Conservation (phyloP, 2,797 vertebrate genomes). For the Muscicapa striata region DNA sequence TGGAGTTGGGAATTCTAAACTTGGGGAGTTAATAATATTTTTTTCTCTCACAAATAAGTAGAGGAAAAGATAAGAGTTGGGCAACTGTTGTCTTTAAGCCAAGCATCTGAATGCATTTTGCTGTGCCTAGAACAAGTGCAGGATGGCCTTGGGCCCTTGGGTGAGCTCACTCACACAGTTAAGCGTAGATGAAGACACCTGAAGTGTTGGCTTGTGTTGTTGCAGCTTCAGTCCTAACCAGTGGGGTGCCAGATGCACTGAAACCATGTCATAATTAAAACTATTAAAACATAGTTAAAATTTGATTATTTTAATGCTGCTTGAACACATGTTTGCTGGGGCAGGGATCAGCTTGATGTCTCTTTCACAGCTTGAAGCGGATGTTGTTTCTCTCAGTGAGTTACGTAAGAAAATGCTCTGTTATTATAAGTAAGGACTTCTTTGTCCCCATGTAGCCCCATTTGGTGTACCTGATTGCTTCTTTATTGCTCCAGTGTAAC, state of each 20-base stretch:
- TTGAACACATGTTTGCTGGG: not conserved
- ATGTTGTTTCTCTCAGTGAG: not conserved
- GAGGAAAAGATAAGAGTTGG: not conserved
- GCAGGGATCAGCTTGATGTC: not conserved
- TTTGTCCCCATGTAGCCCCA: not conserved
- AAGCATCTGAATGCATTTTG: not conserved
- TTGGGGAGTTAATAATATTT: not conserved
- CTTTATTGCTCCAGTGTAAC: not conserved
- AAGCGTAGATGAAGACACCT: not conserved
- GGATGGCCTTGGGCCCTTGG: not conserved
- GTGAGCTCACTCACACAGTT: not conserved
- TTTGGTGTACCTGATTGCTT: not conserved
- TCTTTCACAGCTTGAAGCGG: not conserved
- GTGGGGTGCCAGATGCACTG: not conserved
- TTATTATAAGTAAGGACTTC: not conserved
- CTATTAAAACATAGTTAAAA: not conserved
- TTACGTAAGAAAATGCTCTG: not conserved
- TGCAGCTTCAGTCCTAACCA: not conserved
- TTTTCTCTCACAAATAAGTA: not conserved
- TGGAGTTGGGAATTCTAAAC: not conserved
- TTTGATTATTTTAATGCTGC: not conserved
- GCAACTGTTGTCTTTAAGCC: not conserved
- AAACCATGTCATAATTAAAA: not conserved
- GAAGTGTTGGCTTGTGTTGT: not conserved
- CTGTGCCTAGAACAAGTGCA: not conserved